These are phyloP conservation scores for Vanessa cardui DNA, from an alignment of 2,888 invertebrate genomes.

Conservation along the genomic window DNA sequence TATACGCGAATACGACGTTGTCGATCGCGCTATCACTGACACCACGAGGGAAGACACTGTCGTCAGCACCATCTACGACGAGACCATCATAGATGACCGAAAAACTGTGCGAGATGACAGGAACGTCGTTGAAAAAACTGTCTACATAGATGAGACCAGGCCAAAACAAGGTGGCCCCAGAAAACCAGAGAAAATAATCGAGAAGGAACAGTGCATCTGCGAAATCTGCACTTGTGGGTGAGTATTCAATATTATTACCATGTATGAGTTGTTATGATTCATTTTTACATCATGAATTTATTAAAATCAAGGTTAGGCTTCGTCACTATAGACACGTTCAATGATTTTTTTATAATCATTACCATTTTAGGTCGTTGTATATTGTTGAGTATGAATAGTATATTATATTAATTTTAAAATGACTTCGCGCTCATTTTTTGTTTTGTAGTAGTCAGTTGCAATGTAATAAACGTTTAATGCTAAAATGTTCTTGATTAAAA, in stretches of 20 bases:
- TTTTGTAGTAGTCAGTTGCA: no score
- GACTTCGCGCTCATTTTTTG: no score
- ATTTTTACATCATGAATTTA: slow-evolving; percentile 19
- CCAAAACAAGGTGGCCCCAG: slow-evolving; percentile 70
- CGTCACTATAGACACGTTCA: not conserved
- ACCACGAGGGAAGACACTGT: slow-evolving; percentile 69
- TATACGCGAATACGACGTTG: slow-evolving; percentile 75
- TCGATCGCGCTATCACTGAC: slow-evolving; percentile 78
- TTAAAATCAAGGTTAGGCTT: slow-evolving; percentile 17
- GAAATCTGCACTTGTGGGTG: slow-evolving; percentile 96
- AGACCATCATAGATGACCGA: slow-evolving; percentile 71
- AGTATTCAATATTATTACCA: slow-evolving; percentile 63
- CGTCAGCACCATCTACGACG: slow-evolving; percentile 76
- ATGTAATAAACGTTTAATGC: no score
- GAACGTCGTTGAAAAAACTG: slow-evolving; percentile 64
- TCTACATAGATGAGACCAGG: slow-evolving; percentile 68
- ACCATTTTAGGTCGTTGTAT: slow-evolving; percentile 2
- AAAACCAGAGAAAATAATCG: slow-evolving; percentile 67
- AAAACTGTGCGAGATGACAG: slow-evolving; percentile 76
- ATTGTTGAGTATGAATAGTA: not conserved
- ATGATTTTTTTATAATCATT: slow-evolving; percentile 3
- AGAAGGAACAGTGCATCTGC: slow-evolving; percentile 93
- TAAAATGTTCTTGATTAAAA: no score
- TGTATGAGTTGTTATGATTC: slow-evolving; percentile 18
- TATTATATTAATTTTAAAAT: not conserved